phyloP scores from a whole-genome alignment of 1,140 invertebrate genomes.

The Sitobion miscanthi region DNA sequence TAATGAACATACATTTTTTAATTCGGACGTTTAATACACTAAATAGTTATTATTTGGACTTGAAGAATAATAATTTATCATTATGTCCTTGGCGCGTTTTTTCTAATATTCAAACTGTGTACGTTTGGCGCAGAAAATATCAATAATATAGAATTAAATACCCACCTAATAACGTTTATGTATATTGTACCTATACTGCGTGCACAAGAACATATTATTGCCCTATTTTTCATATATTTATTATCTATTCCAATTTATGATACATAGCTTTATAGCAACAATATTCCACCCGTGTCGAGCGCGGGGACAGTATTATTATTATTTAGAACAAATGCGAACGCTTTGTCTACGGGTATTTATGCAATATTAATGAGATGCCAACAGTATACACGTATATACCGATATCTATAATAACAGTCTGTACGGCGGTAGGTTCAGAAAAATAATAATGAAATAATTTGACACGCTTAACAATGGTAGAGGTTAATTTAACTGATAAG shows the following conservation, averaged over 20 bases:
- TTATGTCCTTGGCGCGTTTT: background rate
- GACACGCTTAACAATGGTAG: conserved; percentile 51
- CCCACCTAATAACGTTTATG: background rate
- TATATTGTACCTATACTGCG: background rate
- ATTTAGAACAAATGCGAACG: background rate
- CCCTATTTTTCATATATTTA: background rate
- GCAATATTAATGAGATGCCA: conserved; percentile 53
- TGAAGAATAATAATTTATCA: background rate
- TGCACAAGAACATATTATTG: background rate
- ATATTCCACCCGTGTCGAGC: background rate
- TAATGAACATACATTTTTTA: background rate
- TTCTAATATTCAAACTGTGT: background rate
- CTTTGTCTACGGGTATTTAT: conserved; percentile 31
- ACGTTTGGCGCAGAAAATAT: background rate
- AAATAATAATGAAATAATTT: conserved; percentile 51
- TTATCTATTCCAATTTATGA: background rate
- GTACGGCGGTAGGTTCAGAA: background rate
- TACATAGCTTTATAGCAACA: background rate
- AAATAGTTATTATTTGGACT: background rate
- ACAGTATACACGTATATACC: background rate
- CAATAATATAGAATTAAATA: background rate
- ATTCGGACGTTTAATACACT: too few species aligned
- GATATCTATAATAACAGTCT: background rate
- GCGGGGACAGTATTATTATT: background rate
- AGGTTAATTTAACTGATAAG: conserved; percentile 50